Conservation (phyloP, 1,140 invertebrate species). For the Rhopalosiphum maidis region DNA sequence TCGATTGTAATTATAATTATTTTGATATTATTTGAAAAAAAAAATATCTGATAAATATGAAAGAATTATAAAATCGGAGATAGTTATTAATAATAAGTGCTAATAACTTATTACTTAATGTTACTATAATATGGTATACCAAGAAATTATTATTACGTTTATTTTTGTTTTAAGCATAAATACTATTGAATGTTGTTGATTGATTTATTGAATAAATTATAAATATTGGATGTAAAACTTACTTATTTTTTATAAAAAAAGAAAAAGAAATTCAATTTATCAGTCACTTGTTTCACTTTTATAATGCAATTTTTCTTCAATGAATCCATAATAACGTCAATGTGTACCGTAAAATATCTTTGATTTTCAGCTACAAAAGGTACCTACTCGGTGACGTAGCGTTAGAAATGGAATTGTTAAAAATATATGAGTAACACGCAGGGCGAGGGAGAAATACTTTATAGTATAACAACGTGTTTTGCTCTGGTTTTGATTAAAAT, state of each 20-base stretch:
- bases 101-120: no score
- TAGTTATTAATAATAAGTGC: no score
- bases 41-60: no score
- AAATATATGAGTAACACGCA: slow-evolving; percentile 46
- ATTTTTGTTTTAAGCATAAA: no score
- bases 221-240: neutral
- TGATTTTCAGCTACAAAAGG: neutral
- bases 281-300: neutral
- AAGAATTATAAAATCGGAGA: no score
- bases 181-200: no score
- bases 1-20: no score
- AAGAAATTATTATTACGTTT: no score
- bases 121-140: no score
- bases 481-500: slow-evolving; percentile 55
- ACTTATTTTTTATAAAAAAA: neutral
- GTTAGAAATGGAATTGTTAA: slow-evolving; percentile 50
- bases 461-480: slow-evolving; percentile 42
- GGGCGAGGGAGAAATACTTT: neutral
- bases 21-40: no score
- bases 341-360: slow-evolving; percentile 4
- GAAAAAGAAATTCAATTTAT: neutral
- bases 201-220: no score
- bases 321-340: neutral
- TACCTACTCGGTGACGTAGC: neutral
- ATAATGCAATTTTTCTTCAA: neutral